These are phyloP conservation scores for Pygmarrhopalites habei DNA, from an alignment of 1,140 invertebrate genomes.

Conservation along the genomic window DNA sequence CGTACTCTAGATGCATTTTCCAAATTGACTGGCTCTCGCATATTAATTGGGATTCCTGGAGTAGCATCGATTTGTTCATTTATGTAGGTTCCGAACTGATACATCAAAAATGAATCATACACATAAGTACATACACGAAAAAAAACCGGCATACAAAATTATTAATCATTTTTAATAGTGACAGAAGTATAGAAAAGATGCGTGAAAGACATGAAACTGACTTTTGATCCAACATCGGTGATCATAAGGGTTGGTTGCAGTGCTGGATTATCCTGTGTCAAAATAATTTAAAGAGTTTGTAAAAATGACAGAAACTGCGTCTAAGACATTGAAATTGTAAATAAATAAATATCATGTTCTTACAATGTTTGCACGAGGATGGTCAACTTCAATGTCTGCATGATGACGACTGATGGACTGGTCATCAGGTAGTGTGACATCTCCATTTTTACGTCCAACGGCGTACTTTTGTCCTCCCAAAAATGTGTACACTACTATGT, in stretches of 20 bases:
- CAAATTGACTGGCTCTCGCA: slow-evolving; percentile 40
- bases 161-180: too few relatives aligned
- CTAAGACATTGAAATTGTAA: slow-evolving; percentile 8
- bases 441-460: slow-evolving; percentile 43
- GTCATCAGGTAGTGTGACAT: slow-evolving; percentile 43
- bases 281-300: too few relatives aligned
- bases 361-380: slow-evolving; percentile 37
- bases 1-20: slow-evolving; percentile 43
- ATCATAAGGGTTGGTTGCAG: slow-evolving; percentile 42
- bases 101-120: not conserved
- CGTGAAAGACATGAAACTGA: too few relatives aligned
- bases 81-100: slow-evolving; percentile 37
- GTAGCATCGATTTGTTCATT: slow-evolving; percentile 42
- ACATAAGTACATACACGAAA: slow-evolving; percentile 44
- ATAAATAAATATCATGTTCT: slow-evolving; percentile 15
- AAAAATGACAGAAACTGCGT: too few relatives aligned
- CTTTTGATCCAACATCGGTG: slow-evolving; percentile 45
- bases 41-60: slow-evolving; percentile 43
- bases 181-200: too few relatives aligned
- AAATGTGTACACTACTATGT: slow-evolving; percentile 21
- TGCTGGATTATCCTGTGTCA: slow-evolving; percentile 40
- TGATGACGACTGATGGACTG: slow-evolving; percentile 44
- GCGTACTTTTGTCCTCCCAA: slow-evolving; percentile 37
- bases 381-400: slow-evolving; percentile 42
- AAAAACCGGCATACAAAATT: too few relatives aligned